Conservation (phyloP, 2,113 vertebrate genomes). For the Sphyrna mokarran region DNA sequence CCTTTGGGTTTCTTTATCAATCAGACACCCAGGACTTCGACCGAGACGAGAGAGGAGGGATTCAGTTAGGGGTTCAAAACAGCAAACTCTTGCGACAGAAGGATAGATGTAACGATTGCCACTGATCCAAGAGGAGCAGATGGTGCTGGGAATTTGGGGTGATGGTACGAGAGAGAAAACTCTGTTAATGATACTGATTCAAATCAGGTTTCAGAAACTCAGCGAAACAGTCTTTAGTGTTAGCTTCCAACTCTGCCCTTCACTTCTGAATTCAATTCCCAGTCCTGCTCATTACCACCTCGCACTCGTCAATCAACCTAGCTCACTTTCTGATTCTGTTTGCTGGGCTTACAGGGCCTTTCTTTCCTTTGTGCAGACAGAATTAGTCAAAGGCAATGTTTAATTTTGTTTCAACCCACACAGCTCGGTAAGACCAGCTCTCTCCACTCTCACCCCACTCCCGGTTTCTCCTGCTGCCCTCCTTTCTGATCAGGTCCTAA, state of each 20-base stretch:
- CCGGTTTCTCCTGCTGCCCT: neutral
- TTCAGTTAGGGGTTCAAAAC: neutral
- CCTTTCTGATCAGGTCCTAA: neutral
- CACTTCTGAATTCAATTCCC: constrained; percentile 46
- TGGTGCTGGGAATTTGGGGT: neutral
- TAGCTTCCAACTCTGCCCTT: constrained; percentile 47
- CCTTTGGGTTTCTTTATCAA: neutral
- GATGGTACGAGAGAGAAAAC: neutral
- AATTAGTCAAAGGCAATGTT: neutral
- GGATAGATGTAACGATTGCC: neutral
- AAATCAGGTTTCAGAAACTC: neutral
- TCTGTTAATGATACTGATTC: neutral
- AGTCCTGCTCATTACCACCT: constrained; percentile 49
- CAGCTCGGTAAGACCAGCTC: neutral
- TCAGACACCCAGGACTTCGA: neutral
- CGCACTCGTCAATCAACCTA: constrained; percentile 49
- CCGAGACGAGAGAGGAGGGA: neutral
- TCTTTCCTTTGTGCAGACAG: neutral
- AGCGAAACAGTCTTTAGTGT: constrained; percentile 39
- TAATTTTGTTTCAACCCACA: neutral
- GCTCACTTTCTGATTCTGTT: constrained; percentile 43
- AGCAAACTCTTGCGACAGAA: neutral
- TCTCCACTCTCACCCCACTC: neutral
- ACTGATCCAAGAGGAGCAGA: constrained; percentile 12
- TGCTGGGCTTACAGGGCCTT: neutral